Conservation (phyloP, 2,113 vertebrate species). For the Paralichthys olivaceus region DNA sequence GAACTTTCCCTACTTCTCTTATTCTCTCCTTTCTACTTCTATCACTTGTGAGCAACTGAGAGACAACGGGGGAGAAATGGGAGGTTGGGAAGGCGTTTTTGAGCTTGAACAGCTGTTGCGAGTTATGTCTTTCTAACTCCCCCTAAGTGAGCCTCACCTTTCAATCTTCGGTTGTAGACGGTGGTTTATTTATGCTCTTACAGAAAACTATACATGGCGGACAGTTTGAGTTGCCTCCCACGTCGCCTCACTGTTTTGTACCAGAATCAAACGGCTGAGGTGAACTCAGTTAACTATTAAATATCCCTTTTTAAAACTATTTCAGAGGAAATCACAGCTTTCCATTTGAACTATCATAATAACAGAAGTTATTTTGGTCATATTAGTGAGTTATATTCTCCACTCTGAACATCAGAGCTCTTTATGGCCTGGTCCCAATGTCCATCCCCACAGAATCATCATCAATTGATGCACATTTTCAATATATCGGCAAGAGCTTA, state of each 20-base stretch:
- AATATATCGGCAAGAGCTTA: background rate
- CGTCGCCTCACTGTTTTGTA: constrained; percentile 49
- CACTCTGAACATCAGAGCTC: background rate
- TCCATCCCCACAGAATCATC: background rate
- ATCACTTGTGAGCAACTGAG: constrained; percentile 27
- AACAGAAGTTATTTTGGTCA: constrained; percentile 10
- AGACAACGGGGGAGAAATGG: constrained; percentile 25
- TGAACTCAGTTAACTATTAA: constrained; percentile 28
- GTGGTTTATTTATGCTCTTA: constrained; percentile 64
- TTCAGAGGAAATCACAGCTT: constrained; percentile 7
- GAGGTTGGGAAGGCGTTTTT: constrained; percentile 18
- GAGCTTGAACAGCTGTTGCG: constrained; percentile 66
- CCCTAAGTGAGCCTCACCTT: constrained; percentile 5
- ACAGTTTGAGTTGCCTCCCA: constrained; percentile 46
- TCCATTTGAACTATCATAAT: constrained; percentile 5
- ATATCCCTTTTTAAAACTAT: constrained; percentile 14
- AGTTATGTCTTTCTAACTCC: constrained; percentile 48
- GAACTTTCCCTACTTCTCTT: background rate
- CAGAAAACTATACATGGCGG: constrained; percentile 40
- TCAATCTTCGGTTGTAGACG: constrained; percentile 46
- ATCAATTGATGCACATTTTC: background rate
- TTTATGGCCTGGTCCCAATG: background rate
- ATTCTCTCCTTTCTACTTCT: constrained; percentile 5
- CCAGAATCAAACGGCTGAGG: constrained; percentile 20
- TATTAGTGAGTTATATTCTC: constrained; percentile 6